Base-by-base conservation (phyloP, 2,888 invertebrate genomes). In the Branchinecta sandiegonensis region DNA sequence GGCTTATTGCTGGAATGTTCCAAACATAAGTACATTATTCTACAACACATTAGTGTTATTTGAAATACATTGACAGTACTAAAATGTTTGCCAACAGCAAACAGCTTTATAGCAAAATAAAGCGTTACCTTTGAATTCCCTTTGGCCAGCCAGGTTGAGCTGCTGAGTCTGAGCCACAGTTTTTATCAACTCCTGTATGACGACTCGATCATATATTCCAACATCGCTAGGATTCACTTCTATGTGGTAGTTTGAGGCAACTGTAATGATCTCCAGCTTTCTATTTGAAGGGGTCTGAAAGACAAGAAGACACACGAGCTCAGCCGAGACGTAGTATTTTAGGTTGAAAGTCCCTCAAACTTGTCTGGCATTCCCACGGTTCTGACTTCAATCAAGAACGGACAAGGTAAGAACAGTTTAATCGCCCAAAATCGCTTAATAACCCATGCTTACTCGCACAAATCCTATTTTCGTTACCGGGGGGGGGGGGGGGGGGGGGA, bases 121-220 rank as follows among this genome's bases (percentile, higher is more conserved):
- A 65, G 5, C 67, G 11, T 47, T 74, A 86, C 86, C 85, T 84
- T 97, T 97, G 76, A 99, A 99, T 71, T 94, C 90, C 73, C 88
- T 84, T 77, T 95, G 94, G 0, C 90, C 88, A 67, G 81, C 84
- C 0, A 88, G 82, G 78, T 95, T 94, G 46, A 97, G 84, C 76
- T 96, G 95, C 76, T 94, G 92, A 0, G 94, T 90, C 79, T 96
- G 95, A 0, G 99, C 99, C 63, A 95, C 90, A 74, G 88, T 92
- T 78, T 99, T 99, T 2, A 99, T 90, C 48, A 99, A 81, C 79
- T 99, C 96, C 84, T 97, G 96, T 12, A 99, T 88, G 46, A 99
- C 94, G 65, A 96, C 87, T 71, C 96, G 83, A 79, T 99, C 99
- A 76, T 96, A 87, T 72, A 95, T 90, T 5, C 97, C 97, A n/a